Evolutionary conservation across 2,113 vertebrate genomes (phyloP).

Genomic region (Monopterus albus): DNA sequence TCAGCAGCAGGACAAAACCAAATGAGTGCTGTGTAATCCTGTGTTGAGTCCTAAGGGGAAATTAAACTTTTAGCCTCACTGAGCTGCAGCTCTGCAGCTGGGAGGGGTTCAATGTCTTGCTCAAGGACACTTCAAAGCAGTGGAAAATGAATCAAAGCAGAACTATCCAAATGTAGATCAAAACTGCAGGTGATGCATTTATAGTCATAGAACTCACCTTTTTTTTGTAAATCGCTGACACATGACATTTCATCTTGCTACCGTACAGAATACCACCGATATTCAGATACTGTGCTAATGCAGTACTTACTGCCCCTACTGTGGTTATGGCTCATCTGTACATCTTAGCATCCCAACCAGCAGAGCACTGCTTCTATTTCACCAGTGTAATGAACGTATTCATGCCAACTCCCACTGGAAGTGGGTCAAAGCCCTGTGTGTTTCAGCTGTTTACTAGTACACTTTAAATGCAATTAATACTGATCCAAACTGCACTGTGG

Average conservation of each 20-base stretch:
- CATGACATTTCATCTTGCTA: neutral
- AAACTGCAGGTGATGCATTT: neutral
- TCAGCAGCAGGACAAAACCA: neutral
- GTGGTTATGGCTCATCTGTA: neutral
- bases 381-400: conserved; percentile 23
- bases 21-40: neutral
- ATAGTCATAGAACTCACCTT: neutral
- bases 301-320: neutral
- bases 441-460: conserved; percentile 15
- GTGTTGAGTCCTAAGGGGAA: neutral
- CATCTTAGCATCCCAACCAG: neutral
- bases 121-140: neutral
- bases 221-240: neutral
- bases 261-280: neutral
- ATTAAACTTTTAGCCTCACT: neutral
- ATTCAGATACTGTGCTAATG: neutral
- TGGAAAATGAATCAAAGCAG: neutral
- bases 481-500: conserved; percentile 20
- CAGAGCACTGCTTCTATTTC: conserved; percentile 12
- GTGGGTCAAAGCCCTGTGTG: conserved; percentile 50
- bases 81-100: neutral
- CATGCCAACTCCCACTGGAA: conserved; percentile 32
- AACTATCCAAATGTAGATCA: neutral
- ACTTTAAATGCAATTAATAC: conserved; percentile 38
- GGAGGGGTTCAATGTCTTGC: neutral